phyloP scores from a whole-genome alignment of 2,888 invertebrate species.

The Patella caerulea region DNA sequence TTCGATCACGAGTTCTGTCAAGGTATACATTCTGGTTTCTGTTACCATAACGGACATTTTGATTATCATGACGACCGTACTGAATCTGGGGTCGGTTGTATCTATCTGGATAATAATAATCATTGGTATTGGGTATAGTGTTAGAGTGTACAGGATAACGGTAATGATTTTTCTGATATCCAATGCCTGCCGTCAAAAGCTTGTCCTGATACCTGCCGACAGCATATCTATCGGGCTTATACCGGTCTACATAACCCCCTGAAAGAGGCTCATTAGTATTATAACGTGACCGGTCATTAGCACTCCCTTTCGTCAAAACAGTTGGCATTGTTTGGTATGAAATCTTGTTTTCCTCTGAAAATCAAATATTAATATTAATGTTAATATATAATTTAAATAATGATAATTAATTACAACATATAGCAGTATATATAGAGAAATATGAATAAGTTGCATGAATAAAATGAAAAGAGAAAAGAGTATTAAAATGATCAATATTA shows the following conservation, averaged over 20 bases:
- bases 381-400: too few relatives aligned
- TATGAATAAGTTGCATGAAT: too few relatives aligned
- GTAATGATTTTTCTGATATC: neutral
- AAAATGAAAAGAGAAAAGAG: too few relatives aligned
- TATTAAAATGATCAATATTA: too few relatives aligned
- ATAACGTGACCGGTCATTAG: neutral
- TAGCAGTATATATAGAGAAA: too few relatives aligned
- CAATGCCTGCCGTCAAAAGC: neutral
- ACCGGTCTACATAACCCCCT: neutral
- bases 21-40: neutral
- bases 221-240: neutral
- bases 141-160: neutral
- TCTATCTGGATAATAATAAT: neutral
- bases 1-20: neutral
- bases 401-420: too few relatives aligned
- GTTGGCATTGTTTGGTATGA: constrained; percentile 1
- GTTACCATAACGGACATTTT: neutral
- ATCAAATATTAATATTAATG: neutral
- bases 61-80: neutral
- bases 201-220: neutral
- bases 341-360: constrained; percentile 3
- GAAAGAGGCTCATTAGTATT: constrained; percentile 1
- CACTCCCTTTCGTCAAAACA: neutral
- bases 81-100: neutral
- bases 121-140: neutral